A percentile compares a stretch with the other conserved stretches of the same genome.
Conservation (phyloP, 1,140 invertebrate genomes). For the Aporrectodea caliginosa region DNA sequence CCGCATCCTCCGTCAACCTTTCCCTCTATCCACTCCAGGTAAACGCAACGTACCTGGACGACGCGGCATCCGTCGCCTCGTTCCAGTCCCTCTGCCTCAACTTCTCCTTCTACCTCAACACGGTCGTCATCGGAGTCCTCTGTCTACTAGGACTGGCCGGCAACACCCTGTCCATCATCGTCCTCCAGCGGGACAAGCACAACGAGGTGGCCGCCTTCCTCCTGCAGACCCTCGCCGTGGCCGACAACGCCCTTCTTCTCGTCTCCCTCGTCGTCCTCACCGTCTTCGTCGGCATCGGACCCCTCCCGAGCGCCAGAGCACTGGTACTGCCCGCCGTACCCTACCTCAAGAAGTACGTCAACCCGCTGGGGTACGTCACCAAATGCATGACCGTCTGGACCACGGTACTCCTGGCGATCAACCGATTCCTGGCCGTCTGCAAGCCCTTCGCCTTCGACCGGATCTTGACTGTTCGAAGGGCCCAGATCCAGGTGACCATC, state of each 20-base stretch:
- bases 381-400: conserved; percentile 24
- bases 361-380: conserved; percentile 18
- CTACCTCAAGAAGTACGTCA: conserved; percentile 18
- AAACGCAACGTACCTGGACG: background rate
- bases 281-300: conserved; percentile 11
- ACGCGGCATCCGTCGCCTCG: background rate
- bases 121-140: conserved; percentile 12
- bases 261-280: conserved; percentile 21
- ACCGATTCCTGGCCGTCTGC: conserved; percentile 25
- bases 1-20: background rate
- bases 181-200: background rate
- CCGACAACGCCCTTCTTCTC: conserved; percentile 24
- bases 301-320: background rate
- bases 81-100: background rate
- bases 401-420: conserved; percentile 19
- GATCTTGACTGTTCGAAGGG: background rate
- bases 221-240: conserved; percentile 20
- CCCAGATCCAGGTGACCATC: background rate
- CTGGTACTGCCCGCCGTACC: background rate
- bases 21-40: background rate
- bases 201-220: conserved; percentile 14
- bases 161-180: conserved; percentile 1
- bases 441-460: conserved; percentile 14
- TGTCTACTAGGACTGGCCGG: conserved; percentile 11
- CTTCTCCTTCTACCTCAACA: background rate